phyloP scores from a whole-genome alignment of 2,113 vertebrate species.

The Dendrocopos noguchii region DNA sequence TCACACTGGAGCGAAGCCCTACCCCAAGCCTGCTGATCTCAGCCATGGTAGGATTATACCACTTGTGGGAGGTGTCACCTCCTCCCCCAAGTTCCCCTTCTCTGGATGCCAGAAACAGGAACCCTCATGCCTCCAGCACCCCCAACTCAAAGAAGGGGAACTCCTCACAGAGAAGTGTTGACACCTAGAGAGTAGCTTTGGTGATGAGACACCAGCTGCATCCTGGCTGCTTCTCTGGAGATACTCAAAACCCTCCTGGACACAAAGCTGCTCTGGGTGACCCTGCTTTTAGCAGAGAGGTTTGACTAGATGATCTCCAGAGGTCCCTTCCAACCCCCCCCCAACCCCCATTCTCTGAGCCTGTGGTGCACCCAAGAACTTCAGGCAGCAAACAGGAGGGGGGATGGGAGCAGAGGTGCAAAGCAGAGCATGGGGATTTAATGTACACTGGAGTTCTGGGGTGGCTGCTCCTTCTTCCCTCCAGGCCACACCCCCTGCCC shows the following conservation, averaged over 20 bases:
- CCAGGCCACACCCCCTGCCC: not conserved
- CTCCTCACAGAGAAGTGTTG: accelerated
- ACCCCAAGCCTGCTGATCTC: not conserved
- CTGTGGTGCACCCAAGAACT: not conserved
- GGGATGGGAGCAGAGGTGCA: no score
- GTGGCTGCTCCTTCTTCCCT: not conserved
- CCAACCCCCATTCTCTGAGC: not conserved
- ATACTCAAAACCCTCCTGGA: not conserved
- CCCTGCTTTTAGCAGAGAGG: not conserved
- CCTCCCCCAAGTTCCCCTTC: accelerated
- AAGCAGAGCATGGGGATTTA: not conserved
- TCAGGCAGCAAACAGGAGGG: not conserved
- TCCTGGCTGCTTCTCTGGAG: not conserved
- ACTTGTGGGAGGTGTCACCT: not conserved
- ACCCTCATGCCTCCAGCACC: not conserved
- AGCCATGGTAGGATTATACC: not conserved
- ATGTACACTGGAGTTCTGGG: not conserved
- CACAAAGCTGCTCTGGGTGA: not conserved
- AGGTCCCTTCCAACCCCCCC: not conserved
- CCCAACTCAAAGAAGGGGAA: not conserved
- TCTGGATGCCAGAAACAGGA: not conserved
- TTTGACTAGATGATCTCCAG: not conserved
- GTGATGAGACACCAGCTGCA: not conserved
- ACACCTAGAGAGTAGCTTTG: not conserved
- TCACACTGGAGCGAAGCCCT: not conserved